These are phyloP conservation scores for Callithrix jacchus DNA, from an alignment of 2,113 vertebrate species.

Conservation along the genomic window DNA sequence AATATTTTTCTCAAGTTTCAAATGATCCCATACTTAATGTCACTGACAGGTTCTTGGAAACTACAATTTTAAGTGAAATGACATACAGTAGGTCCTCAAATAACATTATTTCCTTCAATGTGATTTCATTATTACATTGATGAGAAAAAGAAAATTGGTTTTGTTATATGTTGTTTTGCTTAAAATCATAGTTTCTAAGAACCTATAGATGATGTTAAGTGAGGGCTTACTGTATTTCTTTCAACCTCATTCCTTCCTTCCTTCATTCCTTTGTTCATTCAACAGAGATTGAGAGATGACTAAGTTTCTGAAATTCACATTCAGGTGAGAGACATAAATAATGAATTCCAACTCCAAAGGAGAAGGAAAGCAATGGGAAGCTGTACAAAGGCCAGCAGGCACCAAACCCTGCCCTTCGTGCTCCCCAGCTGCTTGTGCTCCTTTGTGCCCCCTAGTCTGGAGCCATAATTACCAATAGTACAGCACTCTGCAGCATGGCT, in stretches of 20 bases:
- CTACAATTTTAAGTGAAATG: background rate
- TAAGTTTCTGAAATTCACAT: background rate
- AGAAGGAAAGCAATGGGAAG: background rate
- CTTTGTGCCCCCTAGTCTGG: background rate
- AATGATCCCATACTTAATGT: background rate
- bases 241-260: background rate
- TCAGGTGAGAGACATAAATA: background rate
- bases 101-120: background rate
- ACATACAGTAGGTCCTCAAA: background rate
- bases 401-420: rapidly evolving
- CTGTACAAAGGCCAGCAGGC: background rate
- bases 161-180: background rate
- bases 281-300: background rate
- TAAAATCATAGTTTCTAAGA: background rate
- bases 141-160: background rate
- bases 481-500: background rate
- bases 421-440: background rate
- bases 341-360: background rate
- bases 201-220: background rate
- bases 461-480: background rate
- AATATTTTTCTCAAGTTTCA: constrained; percentile 1
- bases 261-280: background rate
- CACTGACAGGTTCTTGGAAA: background rate
- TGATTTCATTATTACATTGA: background rate
- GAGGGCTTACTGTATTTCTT: background rate